Base-by-base conservation (phyloP, 1,140 invertebrate species). In the Ceratosolen solmsi region DNA sequence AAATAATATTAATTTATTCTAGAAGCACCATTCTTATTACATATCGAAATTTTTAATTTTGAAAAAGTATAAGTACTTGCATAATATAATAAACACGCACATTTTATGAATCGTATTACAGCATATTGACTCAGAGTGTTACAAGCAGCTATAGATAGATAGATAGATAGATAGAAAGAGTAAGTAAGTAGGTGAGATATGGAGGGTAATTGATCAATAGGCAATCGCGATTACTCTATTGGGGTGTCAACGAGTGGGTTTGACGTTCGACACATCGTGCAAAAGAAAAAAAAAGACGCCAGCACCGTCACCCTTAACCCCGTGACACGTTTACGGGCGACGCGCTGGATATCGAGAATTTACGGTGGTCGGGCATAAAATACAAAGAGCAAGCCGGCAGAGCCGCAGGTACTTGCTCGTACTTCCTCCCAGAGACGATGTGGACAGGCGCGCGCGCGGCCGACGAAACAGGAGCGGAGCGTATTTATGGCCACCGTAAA, bases 401-500 rank as follows among this genome's bases (percentile, higher is more conserved):
- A 1, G 56, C 9, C 27, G 7, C 25, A 27, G 33, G 56, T 65
- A 65, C 54, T 80, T 63, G 38, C 54, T 75, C 58, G 72, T 81
- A 81, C 41, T 81, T 81, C 65, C 51, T 81, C 49, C 76, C 20
- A 70, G 46, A 49, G 49, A 22, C 51, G 51, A 79, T 71, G 77
- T 79, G 77, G 68, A 79, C 76, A 68, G 22, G 46, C 20, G 36
- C 25, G 17, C 9, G n/a, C n/a, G 46, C 5, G 17, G 20, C 1
- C 63, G 25, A 17, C 33, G 51, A 56, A 51, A 51, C 46, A 38
- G 38, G 11, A 56, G 27, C 20, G 60, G 63, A 82, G 15, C 65
- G 80, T 82, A 82, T 82, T 82, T 82, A 82, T 73, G 68, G 41
- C 75, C 46, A 65, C 75, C 80, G 75, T 82, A 82, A 82, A 82